Percentiles rank a stretch among this genome's conserved stretches.
These are phyloP conservation scores for Diogma glabrata DNA, from an alignment of 2,888 invertebrate species.

Conservation along the genomic window DNA sequence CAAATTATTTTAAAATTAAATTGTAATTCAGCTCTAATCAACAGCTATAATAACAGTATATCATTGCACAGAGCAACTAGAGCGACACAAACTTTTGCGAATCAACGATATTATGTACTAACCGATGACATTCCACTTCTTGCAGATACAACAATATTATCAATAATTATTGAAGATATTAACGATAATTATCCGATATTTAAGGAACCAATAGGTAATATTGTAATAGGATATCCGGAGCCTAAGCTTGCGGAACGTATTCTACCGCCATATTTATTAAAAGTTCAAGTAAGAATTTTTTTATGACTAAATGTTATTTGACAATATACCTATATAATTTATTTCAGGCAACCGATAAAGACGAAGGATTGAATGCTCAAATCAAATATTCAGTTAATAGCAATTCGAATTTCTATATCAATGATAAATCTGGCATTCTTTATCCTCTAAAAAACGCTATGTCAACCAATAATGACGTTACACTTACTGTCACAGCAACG, in stretches of 20 bases:
- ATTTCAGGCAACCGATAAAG: slow-evolving; percentile 23
- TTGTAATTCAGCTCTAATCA: slow-evolving; percentile 12
- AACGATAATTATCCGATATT: slow-evolving; percentile 26
- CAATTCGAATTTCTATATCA: slow-evolving; percentile 23
- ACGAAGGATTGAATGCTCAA: slow-evolving; percentile 22
- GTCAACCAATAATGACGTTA: slow-evolving; percentile 13
- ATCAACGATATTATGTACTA: slow-evolving; percentile 11
- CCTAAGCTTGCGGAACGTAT: slow-evolving; percentile 18
- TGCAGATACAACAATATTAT: slow-evolving; percentile 20
- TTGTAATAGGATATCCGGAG: slow-evolving; percentile 24
- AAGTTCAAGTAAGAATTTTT: too few relatives aligned
- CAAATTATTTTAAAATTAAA: slow-evolving; percentile 20
- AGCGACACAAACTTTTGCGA: not conserved
- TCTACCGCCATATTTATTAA: slow-evolving; percentile 22
- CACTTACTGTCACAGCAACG: slow-evolving; percentile 21
- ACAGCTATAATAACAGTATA: not conserved
- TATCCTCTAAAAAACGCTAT: slow-evolving; percentile 21
- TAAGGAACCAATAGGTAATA: slow-evolving; percentile 15
- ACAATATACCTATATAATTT: too few relatives aligned
- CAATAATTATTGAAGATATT: slow-evolving; percentile 24
- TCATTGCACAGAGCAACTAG: not conserved
- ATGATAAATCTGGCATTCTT: slow-evolving; percentile 22
- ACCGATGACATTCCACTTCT: slow-evolving; percentile 21
- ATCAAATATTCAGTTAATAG: slow-evolving; percentile 21
- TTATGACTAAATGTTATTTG: too few relatives aligned